phyloP scores from a whole-genome alignment of 2,797 vertebrate species.

The Acipenser transmontanus region DNA sequence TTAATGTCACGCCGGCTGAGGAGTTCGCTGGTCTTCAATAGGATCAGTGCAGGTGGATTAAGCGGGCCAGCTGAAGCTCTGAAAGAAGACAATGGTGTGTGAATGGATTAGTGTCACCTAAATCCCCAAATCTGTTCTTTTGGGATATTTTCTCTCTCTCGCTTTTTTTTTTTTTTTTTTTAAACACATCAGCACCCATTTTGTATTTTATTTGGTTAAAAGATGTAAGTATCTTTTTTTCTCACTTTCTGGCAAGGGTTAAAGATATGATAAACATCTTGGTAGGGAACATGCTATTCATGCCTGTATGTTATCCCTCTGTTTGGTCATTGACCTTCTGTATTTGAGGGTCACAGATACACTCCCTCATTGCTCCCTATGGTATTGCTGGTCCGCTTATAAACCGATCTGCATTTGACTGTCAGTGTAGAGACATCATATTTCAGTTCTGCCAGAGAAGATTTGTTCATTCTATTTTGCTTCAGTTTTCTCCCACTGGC shows the following conservation, averaged over 20 bases:
- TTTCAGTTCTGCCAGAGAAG: too few species aligned
- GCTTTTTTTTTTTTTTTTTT: constrained; percentile 18
- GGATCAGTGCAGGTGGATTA: constrained; percentile 35
- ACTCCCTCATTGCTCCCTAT: too few species aligned
- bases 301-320: not conserved
- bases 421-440: too few species aligned
- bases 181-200: not conserved
- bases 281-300: not conserved
- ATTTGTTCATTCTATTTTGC: too few species aligned
- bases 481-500: too few species aligned
- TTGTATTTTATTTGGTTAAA: not conserved
- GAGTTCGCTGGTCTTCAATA: constrained; percentile 33
- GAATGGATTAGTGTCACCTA: not conserved
- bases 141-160: constrained; percentile 18
- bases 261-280: not conserved
- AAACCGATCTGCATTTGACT: too few species aligned
- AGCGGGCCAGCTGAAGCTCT: constrained; percentile 27
- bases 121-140: constrained; percentile 16
- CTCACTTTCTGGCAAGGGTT: not conserved
- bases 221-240: not conserved
- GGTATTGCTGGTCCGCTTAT: too few species aligned
- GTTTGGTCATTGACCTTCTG: too few species aligned
- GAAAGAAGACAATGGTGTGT: constrained; percentile 17
- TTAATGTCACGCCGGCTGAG: constrained; percentile 54
- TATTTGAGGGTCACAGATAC: too few species aligned